Percentiles rank a stretch among this genome's conserved stretches.
Conservation (phyloP, 2,888 invertebrate species). For the Nomada goodeniana region DNA sequence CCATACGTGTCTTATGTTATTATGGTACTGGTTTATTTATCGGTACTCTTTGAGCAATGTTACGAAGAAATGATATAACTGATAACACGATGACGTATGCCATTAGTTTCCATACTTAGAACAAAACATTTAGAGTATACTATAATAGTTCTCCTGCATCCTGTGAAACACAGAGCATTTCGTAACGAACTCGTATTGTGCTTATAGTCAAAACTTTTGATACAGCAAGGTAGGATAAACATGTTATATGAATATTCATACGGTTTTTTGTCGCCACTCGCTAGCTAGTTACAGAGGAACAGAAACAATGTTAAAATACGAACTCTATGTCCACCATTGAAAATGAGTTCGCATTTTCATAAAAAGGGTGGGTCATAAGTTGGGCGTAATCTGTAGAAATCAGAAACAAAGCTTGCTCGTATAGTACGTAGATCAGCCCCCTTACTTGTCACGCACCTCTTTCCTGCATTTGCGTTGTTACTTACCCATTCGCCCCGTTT, state of each 20-base stretch:
- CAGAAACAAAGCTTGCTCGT: slow-evolving; percentile 30
- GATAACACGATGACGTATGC: not conserved
- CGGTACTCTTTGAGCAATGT: not conserved
- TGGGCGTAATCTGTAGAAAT: slow-evolving; percentile 39
- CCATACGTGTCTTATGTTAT: not conserved
- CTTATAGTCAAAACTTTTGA: not conserved
- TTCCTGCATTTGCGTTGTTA: slow-evolving; percentile 49
- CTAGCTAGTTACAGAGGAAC: not conserved
- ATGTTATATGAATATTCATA: not conserved
- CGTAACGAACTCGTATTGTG: not conserved
- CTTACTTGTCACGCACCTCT: slow-evolving; percentile 38
- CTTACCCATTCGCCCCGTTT: slow-evolving; percentile 53
- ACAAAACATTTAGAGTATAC: not conserved
- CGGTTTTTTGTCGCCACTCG: not conserved
- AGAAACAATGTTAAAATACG: not conserved
- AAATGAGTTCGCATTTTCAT: not conserved
- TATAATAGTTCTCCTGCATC: not conserved
- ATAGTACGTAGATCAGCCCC: slow-evolving; percentile 29
- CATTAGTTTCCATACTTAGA: not conserved
- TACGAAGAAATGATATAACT: not conserved
- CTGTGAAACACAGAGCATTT: not conserved
- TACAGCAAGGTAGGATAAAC: not conserved
- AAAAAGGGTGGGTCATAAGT: slow-evolving; percentile 20
- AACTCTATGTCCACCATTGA: too few relatives aligned
- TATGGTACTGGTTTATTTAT: not conserved